Percentiles rank a stretch among this genome's conserved stretches.
phyloP scores from a whole-genome alignment of 2,888 invertebrate species.

The Acheta domesticus region DNA sequence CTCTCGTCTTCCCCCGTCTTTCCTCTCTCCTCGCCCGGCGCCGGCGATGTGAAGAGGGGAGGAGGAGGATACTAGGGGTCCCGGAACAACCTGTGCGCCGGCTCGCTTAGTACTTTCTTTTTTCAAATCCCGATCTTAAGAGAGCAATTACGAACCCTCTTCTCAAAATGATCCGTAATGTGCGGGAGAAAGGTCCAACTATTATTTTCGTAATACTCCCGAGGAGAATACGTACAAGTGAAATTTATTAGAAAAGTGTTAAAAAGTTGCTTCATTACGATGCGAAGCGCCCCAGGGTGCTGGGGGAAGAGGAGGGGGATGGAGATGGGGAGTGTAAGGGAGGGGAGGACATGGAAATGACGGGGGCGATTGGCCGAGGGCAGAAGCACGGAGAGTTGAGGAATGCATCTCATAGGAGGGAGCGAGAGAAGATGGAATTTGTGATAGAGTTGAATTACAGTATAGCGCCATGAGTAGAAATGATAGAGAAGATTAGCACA shows the following conservation, averaged over 20 bases:
- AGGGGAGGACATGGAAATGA: too few species aligned
- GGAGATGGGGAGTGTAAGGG: too few species aligned
- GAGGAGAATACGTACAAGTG: slow-evolving; percentile 9
- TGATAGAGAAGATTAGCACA: too few species aligned
- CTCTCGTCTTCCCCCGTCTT: background rate
- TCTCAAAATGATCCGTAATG: slow-evolving; percentile 10
- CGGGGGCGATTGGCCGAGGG: too few species aligned
- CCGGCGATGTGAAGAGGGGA: background rate
- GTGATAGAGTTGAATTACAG: too few species aligned
- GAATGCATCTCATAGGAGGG: too few species aligned
- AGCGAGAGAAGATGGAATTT: too few species aligned
- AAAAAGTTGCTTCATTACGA: slow-evolving; percentile 18
- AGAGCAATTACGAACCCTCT: slow-evolving; percentile 10
- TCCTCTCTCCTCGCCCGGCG: background rate
- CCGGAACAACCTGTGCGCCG: slow-evolving; percentile 18
- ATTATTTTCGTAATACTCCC: slow-evolving; percentile 1
- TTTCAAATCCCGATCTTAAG: slow-evolving; percentile 18
- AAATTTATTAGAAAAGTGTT: slow-evolving; percentile 18
- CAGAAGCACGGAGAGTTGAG: too few species aligned
- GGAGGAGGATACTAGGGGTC: background rate
- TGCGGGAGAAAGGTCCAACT: slow-evolving; percentile 6
- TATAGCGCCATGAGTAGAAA: too few species aligned
- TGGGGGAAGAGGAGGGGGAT: too few species aligned
- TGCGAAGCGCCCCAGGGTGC: background rate
- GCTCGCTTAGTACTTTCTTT: background rate